Percentiles rank a stretch among this genome's conserved stretches.
phyloP scores from a whole-genome alignment of 2,888 invertebrate genomes.

The Caenorhabditis sp. region DNA sequence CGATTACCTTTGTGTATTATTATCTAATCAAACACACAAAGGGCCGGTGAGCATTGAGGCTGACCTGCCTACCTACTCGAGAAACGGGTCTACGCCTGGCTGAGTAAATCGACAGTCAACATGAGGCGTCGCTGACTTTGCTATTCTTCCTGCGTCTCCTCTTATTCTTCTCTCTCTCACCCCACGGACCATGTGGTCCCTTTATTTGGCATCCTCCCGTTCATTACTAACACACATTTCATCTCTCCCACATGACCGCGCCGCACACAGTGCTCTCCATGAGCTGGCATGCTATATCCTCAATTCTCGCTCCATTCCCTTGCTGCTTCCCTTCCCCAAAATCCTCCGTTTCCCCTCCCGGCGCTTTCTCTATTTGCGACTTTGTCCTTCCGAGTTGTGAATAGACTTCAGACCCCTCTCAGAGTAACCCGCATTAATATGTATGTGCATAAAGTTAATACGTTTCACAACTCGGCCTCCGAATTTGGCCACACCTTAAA shows the following conservation, averaged over 20 bases:
- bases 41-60: slow-evolving; percentile 17
- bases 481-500: neutral
- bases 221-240: slow-evolving; percentile 43
- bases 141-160: slow-evolving; percentile 25
- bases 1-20: slow-evolving; percentile 31
- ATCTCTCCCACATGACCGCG: slow-evolving; percentile 19
- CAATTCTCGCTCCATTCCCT: slow-evolving; percentile 3
- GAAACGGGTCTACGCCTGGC: slow-evolving; percentile 2
- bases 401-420: slow-evolving; percentile 7
- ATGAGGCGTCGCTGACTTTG: neutral
- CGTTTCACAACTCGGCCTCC: too few relatives aligned
- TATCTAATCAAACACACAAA: slow-evolving; percentile 47
- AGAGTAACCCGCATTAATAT: slow-evolving; percentile 16
- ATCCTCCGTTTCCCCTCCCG: slow-evolving; percentile 2
- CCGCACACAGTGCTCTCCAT: slow-evolving; percentile 41
- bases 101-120: slow-evolving; percentile 22
- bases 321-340: slow-evolving; percentile 8
- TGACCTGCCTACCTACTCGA: slow-evolving; percentile 33
- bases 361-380: slow-evolving; percentile 27
- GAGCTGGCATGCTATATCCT: slow-evolving; percentile 35
- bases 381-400: slow-evolving; percentile 27
- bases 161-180: neutral
- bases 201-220: slow-evolving; percentile 49
- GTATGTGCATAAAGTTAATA: slow-evolving; percentile 30
- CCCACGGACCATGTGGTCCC: slow-evolving; percentile 34